Conservation (phyloP, 2,888 invertebrate genomes). For the Lamellibrachia columna region DNA sequence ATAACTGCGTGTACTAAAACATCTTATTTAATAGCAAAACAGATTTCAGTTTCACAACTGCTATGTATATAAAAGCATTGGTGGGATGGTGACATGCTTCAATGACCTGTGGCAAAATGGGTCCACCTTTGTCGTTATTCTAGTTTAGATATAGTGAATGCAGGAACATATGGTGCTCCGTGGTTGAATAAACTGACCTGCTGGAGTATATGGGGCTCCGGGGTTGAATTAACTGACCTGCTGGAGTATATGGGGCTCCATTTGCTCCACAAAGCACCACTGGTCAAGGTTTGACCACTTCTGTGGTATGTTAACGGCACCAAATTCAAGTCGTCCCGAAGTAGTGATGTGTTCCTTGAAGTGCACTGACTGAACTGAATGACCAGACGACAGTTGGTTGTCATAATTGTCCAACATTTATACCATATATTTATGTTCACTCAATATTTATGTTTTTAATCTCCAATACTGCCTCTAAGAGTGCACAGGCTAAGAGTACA, state of each 20-base stretch:
- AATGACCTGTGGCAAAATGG: too few relatives aligned
- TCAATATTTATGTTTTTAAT: background rate
- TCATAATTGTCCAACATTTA: background rate
- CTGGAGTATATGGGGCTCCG: constrained; percentile 22
- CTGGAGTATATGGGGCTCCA: constrained; percentile 57
- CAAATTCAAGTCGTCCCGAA: constrained; percentile 24
- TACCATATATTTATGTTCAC: background rate
- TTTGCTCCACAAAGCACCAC: constrained; percentile 63
- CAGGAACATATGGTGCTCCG: constrained; percentile 22
- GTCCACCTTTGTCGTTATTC: too few relatives aligned
- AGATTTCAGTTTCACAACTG: too few relatives aligned
- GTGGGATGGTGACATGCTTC: constrained; percentile 57
- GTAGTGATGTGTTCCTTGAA: constrained; percentile 49
- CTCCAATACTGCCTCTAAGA: background rate
- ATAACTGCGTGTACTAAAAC: too few relatives aligned
- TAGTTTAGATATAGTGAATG: constrained; percentile 50
- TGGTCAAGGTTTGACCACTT: constrained; percentile 62
- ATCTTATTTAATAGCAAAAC: too few relatives aligned
- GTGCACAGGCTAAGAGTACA: background rate
- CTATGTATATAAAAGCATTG: constrained; percentile 17
- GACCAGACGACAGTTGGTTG: background rate
- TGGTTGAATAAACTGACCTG: constrained; percentile 46
- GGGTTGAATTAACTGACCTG: constrained; percentile 51
- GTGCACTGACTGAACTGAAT: constrained; percentile 49
- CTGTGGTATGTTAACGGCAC: constrained; percentile 18